A percentile compares a stretch with the other conserved stretches of the same genome.
phyloP scores from a whole-genome alignment of 2,888 invertebrate genomes.

The Seladonia tumulorum region DNA sequence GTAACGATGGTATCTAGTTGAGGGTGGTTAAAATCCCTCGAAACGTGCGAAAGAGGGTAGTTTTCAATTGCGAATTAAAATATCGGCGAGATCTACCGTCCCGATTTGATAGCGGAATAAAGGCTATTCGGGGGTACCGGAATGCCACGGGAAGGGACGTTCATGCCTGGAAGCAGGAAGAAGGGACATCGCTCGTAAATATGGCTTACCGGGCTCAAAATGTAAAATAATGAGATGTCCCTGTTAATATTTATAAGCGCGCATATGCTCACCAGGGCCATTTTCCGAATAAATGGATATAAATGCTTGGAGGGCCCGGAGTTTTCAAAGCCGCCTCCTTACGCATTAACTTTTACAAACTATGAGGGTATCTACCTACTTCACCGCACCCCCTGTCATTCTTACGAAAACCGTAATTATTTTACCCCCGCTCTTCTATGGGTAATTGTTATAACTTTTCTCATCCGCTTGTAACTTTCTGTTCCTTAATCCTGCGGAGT shows the following conservation, averaged over 20 bases:
- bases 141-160: constrained; percentile 64
- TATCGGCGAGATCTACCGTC: constrained; percentile 55
- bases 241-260: constrained; percentile 78
- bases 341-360: constrained; percentile 36
- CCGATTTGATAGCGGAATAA: constrained; percentile 65
- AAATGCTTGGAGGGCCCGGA: constrained; percentile 45
- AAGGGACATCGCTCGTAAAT: constrained; percentile 75
- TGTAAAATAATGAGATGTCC: constrained; percentile 78
- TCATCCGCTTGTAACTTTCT: not conserved
- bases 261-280: constrained; percentile 57
- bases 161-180: constrained; percentile 61
- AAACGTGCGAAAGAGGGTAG: not conserved
- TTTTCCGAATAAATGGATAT: constrained; percentile 60
- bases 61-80: constrained; percentile 42
- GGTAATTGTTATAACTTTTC: constrained; percentile 1
- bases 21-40: not conserved
- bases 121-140: constrained; percentile 46
- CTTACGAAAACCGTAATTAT: constrained; percentile 2
- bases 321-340: constrained; percentile 31
- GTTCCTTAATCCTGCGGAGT: not conserved
- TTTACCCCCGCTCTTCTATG: not conserved
- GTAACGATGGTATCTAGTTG: not conserved
- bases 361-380: not conserved
- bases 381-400: not conserved
- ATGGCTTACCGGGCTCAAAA: constrained; percentile 78